A percentile compares a stretch with the other conserved stretches of the same genome.
Conservation (phyloP, 2,888 invertebrate species). For the Crossocerus cetratus region DNA sequence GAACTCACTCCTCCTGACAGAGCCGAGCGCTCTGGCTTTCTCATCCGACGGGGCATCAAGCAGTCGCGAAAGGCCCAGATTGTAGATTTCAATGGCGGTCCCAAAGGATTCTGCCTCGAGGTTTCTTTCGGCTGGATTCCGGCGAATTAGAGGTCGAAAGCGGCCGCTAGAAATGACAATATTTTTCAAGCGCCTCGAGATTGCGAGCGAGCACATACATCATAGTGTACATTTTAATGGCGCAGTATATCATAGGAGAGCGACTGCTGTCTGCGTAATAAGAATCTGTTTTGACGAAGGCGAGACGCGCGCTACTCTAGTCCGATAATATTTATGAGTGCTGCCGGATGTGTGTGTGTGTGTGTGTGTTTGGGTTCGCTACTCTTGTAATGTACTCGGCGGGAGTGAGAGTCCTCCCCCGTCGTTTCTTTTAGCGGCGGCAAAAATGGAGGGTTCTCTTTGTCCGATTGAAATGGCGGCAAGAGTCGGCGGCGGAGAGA, state of each 20-base stretch:
- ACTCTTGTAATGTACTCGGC: too few species aligned
- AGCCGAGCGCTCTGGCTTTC: too few species aligned
- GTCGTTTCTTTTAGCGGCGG: background rate
- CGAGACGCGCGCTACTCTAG: background rate
- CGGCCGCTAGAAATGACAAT: slow-evolving; percentile 31
- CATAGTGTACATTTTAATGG: slow-evolving; percentile 5
- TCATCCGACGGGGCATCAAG: slow-evolving; percentile 30
- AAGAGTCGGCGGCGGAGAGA: too few species aligned
- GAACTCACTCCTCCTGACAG: too few species aligned
- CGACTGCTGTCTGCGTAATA: background rate
- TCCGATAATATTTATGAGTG: background rate
- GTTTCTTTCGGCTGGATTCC: slow-evolving; percentile 5
- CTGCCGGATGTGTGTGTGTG: too few species aligned
- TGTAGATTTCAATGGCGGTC: slow-evolving; percentile 49
- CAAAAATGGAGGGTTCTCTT: slow-evolving; percentile 3
- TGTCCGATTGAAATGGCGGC: slow-evolving; percentile 6
- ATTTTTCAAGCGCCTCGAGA: slow-evolving; percentile 36
- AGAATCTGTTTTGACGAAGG: slow-evolving; percentile 8
- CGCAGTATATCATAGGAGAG: slow-evolving; percentile 24
- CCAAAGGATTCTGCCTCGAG: slow-evolving; percentile 20
- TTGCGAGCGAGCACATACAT: slow-evolving; percentile 38
- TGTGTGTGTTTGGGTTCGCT: too few species aligned
- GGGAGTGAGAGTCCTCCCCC: background rate
- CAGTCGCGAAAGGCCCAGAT: slow-evolving; percentile 28
- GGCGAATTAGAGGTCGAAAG: too few species aligned